Percentiles rank a stretch among this genome's conserved stretches.
phyloP scores from a whole-genome alignment of 2,888 invertebrate genomes.

The Melinopterus prodromus region DNA sequence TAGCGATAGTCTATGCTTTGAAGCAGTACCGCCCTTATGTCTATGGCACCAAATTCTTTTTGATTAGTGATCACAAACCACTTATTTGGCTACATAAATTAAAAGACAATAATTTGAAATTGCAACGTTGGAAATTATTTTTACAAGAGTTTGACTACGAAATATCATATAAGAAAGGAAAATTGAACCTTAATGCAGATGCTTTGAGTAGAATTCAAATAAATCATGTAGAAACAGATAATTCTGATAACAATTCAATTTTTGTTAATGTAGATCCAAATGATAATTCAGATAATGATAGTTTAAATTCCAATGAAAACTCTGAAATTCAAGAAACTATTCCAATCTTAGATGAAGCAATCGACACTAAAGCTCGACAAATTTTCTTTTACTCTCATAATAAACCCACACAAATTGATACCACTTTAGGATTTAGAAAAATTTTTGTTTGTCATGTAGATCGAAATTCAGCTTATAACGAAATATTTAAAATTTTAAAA shows the following conservation, averaged over 20 bases:
- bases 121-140: conserved; percentile 11
- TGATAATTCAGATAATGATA: not conserved
- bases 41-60: not conserved
- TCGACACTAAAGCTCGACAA: not conserved
- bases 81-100: conserved; percentile 4
- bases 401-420: not conserved
- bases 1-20: not conserved
- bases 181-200: not conserved
- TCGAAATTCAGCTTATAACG: too few relatives aligned
- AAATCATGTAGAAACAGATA: not conserved
- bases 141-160: not conserved
- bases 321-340: too few relatives aligned
- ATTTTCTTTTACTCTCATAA: conserved; percentile 8
- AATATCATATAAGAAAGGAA: not conserved
- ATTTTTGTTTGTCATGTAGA: not conserved
- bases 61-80: not conserved
- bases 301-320: too few relatives aligned
- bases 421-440: not conserved
- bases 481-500: too few relatives aligned
- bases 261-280: not conserved
- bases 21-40: conserved; percentile 9
- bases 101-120: not conserved
- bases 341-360: not conserved
- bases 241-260: not conserved
- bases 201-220: not conserved